Evolutionary conservation across 2,797 vertebrate species (phyloP), one percentile per base, ranked within the genome.

Genomic region (Acanthurus leucopareius): DNA sequence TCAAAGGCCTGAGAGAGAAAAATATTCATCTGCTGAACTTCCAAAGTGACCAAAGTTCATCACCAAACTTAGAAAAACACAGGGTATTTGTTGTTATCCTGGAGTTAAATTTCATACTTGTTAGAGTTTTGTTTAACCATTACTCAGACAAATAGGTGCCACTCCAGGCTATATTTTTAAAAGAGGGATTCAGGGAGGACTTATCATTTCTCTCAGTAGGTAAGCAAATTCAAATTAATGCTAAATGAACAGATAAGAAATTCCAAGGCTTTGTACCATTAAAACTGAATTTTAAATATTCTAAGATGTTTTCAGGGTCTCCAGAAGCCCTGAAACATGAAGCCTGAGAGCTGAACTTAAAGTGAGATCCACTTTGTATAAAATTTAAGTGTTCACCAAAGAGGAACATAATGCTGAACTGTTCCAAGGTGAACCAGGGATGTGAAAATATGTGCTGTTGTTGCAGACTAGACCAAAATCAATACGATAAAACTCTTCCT

Each of bases 181-280:
- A 79, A 2, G 1, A 65, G 10, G 10, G 16, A 54, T 51, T 4
- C 38, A 59, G n/a, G 73, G 47, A 64, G 4, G 8, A 32, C 9
- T 68, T 63, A 65, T 35, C 13, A 45, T 72, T 59, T 78, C 14
- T 70, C 9, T 57, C 35, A 35, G 28, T 47, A 54, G 28, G 53
- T 56, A 83, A 64, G 71, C 56, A 60, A 61, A 82, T 73, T 58
- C 19, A 75, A 77, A 80, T 84, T 19, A 80, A 73, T 82, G 35
- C 25, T 11, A 79, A 80, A 88, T 65, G 17, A 79, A 77, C 62
- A 3, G 35, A 70, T 16, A 75, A 72, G 6, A 11, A 38, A 59
- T 79, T 52, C 70, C 70, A 82, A 75, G 58, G 78, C 19, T 68
- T 11, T 1, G 22, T 16, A 5, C 7, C 32, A 57, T 53, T 58